Percentiles rank a stretch among this genome's conserved stretches.
Evolutionary conservation across 2,113 vertebrate species (phyloP).

Genomic region (Monopterus albus): DNA sequence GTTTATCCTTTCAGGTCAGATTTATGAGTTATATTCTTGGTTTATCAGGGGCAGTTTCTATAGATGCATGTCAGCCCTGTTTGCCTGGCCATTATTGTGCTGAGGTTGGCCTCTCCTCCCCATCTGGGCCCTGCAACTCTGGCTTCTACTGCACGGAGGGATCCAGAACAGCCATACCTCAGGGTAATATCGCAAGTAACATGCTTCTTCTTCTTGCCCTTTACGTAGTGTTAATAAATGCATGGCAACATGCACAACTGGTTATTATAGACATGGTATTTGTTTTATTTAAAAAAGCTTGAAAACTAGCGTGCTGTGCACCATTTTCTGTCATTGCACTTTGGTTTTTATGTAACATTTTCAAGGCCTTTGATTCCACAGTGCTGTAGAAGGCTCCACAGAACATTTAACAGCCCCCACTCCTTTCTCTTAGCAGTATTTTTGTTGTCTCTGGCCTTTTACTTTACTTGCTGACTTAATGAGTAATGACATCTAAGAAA

Average conservation of each 20-base stretch:
- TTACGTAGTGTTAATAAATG: background rate
- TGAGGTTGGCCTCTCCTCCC: slow-evolving; percentile 77
- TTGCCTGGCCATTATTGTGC: slow-evolving; percentile 79
- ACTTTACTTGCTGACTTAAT: slow-evolving; percentile 40
- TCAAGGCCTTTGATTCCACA: slow-evolving; percentile 26
- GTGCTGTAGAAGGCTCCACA: slow-evolving; percentile 4
- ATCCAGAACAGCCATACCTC: slow-evolving; percentile 77
- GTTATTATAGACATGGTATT: slow-evolving; percentile 16
- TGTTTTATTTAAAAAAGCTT: slow-evolving; percentile 8
- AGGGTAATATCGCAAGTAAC: slow-evolving; percentile 64
- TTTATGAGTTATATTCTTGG: background rate
- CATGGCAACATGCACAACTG: background rate
- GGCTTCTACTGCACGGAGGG: slow-evolving; percentile 86
- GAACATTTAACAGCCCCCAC: slow-evolving; percentile 25
- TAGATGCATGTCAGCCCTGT: slow-evolving; percentile 76
- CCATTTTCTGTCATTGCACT: slow-evolving; percentile 1
- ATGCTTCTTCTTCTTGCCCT: background rate
- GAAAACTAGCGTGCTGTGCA: slow-evolving; percentile 1
- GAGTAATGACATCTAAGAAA: slow-evolving; percentile 58
- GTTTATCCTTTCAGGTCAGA: background rate
- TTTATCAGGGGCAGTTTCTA: slow-evolving; percentile 72
- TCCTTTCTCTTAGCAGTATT: background rate
- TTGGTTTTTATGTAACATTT: slow-evolving; percentile 32
- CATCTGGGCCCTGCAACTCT: slow-evolving; percentile 83
- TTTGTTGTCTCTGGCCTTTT: slow-evolving; percentile 47